Percentiles rank a stretch among this genome's conserved stretches.
Conservation (phyloP, 2,888 invertebrate genomes). For the Drosophila paranaensis region DNA sequence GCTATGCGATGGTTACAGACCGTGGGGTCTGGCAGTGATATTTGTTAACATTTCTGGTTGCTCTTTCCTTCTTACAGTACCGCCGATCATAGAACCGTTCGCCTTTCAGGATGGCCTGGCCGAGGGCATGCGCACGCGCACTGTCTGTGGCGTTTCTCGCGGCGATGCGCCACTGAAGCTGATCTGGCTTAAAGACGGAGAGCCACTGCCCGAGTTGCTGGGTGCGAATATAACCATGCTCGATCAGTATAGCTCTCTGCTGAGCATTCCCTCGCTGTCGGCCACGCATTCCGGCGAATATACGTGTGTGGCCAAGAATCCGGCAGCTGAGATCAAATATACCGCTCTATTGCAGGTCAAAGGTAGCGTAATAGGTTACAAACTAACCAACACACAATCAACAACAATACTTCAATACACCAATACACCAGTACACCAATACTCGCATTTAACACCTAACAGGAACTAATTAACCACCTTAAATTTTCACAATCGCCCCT, state of each 20-base stretch:
- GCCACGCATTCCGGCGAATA: conserved; percentile 91
- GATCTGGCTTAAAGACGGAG: conserved; percentile 93
- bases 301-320: conserved; percentile 92
- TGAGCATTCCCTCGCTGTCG: conserved; percentile 91
- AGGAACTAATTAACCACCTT: conserved; percentile 46
- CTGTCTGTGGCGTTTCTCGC: conserved; percentile 92
- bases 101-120: conserved; percentile 93
- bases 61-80: conserved; percentile 87
- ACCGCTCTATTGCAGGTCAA: conserved; percentile 92
- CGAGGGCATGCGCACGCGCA: conserved; percentile 92
- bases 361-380: conserved; percentile 87
- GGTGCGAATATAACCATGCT: conserved; percentile 90
- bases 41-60: conserved; percentile 64
- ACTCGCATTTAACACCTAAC: conserved; percentile 21
- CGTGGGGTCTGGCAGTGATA: conserved; percentile 14
- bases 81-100: conserved; percentile 94
- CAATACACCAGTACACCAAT: conserved; percentile 1
- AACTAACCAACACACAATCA: conserved; percentile 34
- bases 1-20: background rate
- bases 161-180: conserved; percentile 93
- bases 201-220: conserved; percentile 88
- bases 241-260: conserved; percentile 91
- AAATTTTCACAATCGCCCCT: conserved; percentile 68
- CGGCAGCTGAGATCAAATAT: conserved; percentile 91
- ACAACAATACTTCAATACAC: conserved; percentile 17